These are phyloP conservation scores for Orthonyx spaldingii DNA, from an alignment of 2,113 vertebrate species.

Conservation along the genomic window DNA sequence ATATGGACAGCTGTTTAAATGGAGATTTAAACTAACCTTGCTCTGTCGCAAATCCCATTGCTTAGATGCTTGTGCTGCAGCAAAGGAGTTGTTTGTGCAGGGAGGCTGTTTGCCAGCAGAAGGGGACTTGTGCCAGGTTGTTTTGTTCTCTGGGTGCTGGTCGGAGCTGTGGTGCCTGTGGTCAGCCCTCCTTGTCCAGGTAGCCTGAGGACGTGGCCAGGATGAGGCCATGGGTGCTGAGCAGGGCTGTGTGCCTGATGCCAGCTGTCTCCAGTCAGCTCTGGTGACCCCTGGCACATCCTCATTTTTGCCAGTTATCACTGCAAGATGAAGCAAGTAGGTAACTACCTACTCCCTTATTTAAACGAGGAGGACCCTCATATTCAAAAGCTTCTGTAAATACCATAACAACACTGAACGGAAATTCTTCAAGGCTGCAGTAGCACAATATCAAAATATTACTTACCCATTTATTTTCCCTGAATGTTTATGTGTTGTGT, in stretches of 20 bases:
- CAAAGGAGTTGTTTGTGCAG: not conserved
- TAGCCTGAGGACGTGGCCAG: rapidly evolving
- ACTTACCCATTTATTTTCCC: not conserved
- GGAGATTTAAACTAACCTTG: not conserved
- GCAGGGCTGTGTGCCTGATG: not conserved
- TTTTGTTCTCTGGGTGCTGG: not conserved
- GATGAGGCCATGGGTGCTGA: rapidly evolving
- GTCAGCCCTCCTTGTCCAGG: not conserved
- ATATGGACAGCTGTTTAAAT: not conserved
- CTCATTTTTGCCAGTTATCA: not conserved
- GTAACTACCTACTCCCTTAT: not conserved
- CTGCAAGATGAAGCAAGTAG: not conserved
- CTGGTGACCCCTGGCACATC: not conserved
- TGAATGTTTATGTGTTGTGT: not conserved
- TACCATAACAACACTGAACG: not conserved
- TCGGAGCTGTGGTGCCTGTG: not conserved
- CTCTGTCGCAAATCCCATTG: not conserved
- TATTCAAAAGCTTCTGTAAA: not conserved
- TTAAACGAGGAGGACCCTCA: rapidly evolving
- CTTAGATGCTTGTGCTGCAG: not conserved
- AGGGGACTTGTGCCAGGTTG: not conserved
- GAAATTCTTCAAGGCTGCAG: not conserved
- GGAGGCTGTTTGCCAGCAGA: not conserved
- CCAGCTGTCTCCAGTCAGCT: rapidly evolving
- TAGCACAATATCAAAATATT: not conserved